Conservation (phyloP, 1,140 invertebrate genomes). For the Micrasema minimum region DNA sequence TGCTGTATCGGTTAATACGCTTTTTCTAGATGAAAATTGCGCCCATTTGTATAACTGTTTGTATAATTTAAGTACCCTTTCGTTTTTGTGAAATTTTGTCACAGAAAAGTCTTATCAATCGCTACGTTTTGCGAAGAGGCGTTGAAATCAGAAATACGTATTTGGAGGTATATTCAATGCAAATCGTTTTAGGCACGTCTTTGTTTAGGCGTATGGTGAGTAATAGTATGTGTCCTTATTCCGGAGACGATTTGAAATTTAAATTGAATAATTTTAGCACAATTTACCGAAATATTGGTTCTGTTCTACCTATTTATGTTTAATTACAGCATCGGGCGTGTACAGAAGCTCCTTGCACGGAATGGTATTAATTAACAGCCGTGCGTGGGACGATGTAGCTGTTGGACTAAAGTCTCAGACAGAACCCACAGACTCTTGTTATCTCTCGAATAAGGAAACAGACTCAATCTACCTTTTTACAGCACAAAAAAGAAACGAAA, state of each 20-base stretch:
- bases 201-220: background rate
- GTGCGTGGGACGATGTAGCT: slow-evolving; percentile 19
- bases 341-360: slow-evolving; percentile 27
- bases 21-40: slow-evolving; percentile 43
- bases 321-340: slow-evolving; percentile 40
- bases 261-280: too few relatives aligned
- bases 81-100: slow-evolving; percentile 24
- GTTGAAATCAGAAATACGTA: too few relatives aligned
- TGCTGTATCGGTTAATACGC: slow-evolving; percentile 10
- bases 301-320: slow-evolving; percentile 16
- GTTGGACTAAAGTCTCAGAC: background rate
- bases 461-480: slow-evolving; percentile 5
- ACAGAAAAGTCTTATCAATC: background rate
- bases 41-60: slow-evolving; percentile 43
- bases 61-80: slow-evolving; percentile 46
- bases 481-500: too few relatives aligned
- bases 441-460: slow-evolving; percentile 24
- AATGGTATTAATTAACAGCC: slow-evolving; percentile 23
- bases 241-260: too few relatives aligned
- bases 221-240: background rate
- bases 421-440: background rate
- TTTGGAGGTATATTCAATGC: too few relatives aligned
- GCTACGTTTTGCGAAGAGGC: too few relatives aligned
- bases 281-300: too few relatives aligned
- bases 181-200: slow-evolving; percentile 22